A percentile compares a stretch with the other conserved stretches of the same genome.
These are phyloP conservation scores for Dicroscelio sp. DNA, from an alignment of 2,888 invertebrate genomes.

Conservation along the genomic window DNA sequence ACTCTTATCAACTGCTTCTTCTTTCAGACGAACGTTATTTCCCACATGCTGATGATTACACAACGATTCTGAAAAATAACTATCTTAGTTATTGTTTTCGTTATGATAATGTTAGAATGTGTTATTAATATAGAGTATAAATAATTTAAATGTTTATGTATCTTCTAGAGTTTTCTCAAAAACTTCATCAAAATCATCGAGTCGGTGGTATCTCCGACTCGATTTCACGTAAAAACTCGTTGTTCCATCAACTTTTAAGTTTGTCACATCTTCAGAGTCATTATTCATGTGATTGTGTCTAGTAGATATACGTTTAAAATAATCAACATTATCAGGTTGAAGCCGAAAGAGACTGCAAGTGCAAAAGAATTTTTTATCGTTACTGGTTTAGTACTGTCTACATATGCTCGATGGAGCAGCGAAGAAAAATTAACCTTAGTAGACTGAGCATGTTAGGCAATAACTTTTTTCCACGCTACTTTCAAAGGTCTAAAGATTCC, in stretches of 20 bases:
- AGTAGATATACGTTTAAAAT: conserved; percentile 64
- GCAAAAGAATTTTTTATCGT: conserved; percentile 55
- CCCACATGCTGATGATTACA: too few species aligned
- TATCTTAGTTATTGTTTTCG: too few species aligned
- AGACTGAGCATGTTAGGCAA: conserved; percentile 12
- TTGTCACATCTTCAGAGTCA: not conserved
- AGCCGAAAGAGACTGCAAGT: conserved; percentile 61
- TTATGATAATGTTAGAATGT: too few species aligned
- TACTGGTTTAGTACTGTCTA: conserved; percentile 13
- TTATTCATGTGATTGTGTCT: conserved; percentile 34
- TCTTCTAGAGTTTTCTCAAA: too few species aligned
- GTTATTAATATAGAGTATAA: too few species aligned
- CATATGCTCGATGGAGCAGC: conserved; percentile 39
- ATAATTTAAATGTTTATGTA: too few species aligned
- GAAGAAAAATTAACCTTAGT: conserved; percentile 59
- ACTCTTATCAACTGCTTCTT: too few species aligned
- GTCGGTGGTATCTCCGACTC: not conserved
- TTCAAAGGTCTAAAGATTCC: conserved; percentile 87
- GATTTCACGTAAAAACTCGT: not conserved
- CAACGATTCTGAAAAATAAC: too few species aligned
- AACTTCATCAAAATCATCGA: too few species aligned
- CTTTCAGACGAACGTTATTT: too few species aligned
- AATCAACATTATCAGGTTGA: conserved; percentile 48
- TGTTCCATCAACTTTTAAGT: not conserved
- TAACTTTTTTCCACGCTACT: conserved; percentile 85